Percentiles rank a stretch among this genome's conserved stretches.
Conservation (phyloP, 2,888 invertebrate species). For the Acleris sparsana region DNA sequence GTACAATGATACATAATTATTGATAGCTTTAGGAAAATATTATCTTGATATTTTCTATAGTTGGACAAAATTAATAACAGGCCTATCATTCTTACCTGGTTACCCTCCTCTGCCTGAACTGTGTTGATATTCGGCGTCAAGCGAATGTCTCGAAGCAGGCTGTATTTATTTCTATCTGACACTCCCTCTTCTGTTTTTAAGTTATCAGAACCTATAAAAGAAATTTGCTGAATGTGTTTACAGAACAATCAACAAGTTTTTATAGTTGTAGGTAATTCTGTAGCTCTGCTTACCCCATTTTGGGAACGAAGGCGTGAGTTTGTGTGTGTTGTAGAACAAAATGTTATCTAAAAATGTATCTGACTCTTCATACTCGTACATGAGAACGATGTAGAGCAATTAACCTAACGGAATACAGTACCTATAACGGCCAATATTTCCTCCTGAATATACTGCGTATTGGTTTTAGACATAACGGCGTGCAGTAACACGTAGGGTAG, state of each 20-base stretch:
- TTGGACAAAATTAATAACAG: too few relatives aligned
- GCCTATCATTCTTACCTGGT: constrained; percentile 59
- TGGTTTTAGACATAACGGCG: constrained; percentile 81
- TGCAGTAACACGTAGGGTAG: constrained; percentile 89
- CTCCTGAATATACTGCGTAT: constrained; percentile 69
- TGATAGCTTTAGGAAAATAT: too few relatives aligned
- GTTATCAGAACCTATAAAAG: constrained; percentile 65
- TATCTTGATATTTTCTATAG: too few relatives aligned
- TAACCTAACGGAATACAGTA: constrained; percentile 34
- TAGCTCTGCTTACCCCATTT: too few relatives aligned
- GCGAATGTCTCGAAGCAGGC: constrained; percentile 69
- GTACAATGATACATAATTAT: too few relatives aligned
- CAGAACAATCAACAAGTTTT: too few relatives aligned
- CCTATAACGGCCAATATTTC: constrained; percentile 78
- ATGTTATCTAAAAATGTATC: not conserved
- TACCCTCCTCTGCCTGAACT: constrained; percentile 73
- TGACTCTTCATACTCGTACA: too few relatives aligned
- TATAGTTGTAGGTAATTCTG: too few relatives aligned
- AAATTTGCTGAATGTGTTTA: too few relatives aligned
- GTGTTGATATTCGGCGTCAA: constrained; percentile 72
- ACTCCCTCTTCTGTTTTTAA: constrained; percentile 55
- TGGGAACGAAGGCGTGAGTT: too few relatives aligned
- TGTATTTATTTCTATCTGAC: constrained; percentile 61
- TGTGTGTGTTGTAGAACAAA: too few relatives aligned
- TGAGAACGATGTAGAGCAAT: constrained; percentile 29